Evolutionary conservation across 1,140 invertebrate species (phyloP), one percentile per base, ranked within the genome.

Genomic region (Drosophila bocqueti): DNA sequence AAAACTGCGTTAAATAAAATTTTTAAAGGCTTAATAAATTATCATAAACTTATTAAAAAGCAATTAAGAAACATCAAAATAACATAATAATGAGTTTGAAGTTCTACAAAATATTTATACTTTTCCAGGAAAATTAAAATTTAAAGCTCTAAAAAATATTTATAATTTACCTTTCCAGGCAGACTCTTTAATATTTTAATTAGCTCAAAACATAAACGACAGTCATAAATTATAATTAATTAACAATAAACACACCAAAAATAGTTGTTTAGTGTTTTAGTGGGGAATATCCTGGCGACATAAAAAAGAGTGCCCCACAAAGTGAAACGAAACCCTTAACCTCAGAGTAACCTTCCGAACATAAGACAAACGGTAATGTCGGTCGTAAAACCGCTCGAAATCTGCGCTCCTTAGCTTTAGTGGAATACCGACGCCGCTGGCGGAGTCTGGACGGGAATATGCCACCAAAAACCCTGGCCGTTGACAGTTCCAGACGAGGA

Each of bases 331-430:
- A 67, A 31, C 67, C 64, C 67, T 68, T 69, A 71, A 68, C 67
- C 64, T 57, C 67, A 29, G 34, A 29, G 34, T n/a, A 46, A 69
- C 67, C 67, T 55, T 26, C 34, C 16, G 18, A 45, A 71, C 71
- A 73, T 73, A 74, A 52, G 71, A 74, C 68, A 73, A 74, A 74
- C 71, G 68, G 67, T 74, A 26, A 74, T 74, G 55, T 71, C 2
- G 71, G 71, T 74, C 71, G 46, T 74, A 73, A 74, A 74, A 61
- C 38, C 67, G 36, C 68, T 38, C n/a, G 38, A 73, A 73, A 73
- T 73, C 71, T 38, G 69, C 21, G 71, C 54, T 55, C 18, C 49
- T 47, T 52, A 50, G 64, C 15, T 46, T 71, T 68, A 71, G 67
- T 71, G n/a, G 24, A 38, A 55, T 55, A 24, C 54, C 54, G 34